Base-by-base conservation (phyloP, 2,888 invertebrate species). In the Hyppa rectilinea region DNA sequence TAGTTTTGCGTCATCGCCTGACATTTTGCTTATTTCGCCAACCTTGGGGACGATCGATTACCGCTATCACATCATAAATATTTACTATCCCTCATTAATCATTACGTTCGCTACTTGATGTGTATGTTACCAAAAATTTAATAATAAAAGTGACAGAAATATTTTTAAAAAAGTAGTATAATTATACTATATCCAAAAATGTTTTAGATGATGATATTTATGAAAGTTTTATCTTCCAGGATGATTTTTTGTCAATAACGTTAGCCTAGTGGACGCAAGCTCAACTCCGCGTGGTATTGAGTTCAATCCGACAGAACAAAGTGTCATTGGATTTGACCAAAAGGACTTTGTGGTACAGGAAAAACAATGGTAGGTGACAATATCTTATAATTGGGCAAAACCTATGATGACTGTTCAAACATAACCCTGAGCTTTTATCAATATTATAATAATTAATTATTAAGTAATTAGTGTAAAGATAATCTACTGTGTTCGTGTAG, bases 41-140 rank as follows among this genome's bases (percentile, higher is more conserved):
- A 26, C 73, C 52, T 72, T 45, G 52, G 0, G n/a, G 9, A 20
- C 9, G 26, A 56, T 56, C 26, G 71, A 71, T 60, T 31, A n/a
- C 23, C 4, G 12, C n/a, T 71, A 71, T 72, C 36, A 31, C 5
- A 2, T 50, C 40, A 45, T 71, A 72, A 60, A 60, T 71, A 72
- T 72, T 72, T 0, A 71, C 62, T 61, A 72, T 36, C 72, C 59
- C 43, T 71, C 36, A 43, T 52, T 59, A 40, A 56, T 60, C 50
- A 71, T 2, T n/a, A 0, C 17, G 23, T 20, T 20, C 12, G 72
- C 50, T 43, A 58, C 71, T 7, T 40, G 17, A n/a, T 40, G 14
- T 50, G 31, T n/a, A 20, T 36, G 23, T 58, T 26, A 9, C 34
- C 40, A 36, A 43, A 50, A 58, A 36, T 52, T 36, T 40, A 43